Conservation (phyloP, 2,113 vertebrate species). For the Sus scrofa region T2T-Sscrofa CM000812.6:81463501-81464000, state of each 20-base stretch:
- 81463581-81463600: neutral
- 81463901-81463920: slow-evolving; percentile 14
- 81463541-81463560: neutral
- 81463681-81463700: neutral
- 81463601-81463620: neutral
- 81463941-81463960: neutral
- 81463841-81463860: neutral
- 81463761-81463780: neutral
- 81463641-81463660: neutral
- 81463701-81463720: neutral
- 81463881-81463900: neutral
- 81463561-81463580: neutral
- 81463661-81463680: neutral
- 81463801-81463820: neutral
- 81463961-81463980: neutral
- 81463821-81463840: slow-evolving; percentile 35
- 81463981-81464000: neutral
- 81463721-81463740: neutral
- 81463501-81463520: slow-evolving; percentile 4
- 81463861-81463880: neutral
- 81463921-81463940: neutral
- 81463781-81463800: neutral
- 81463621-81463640: neutral
- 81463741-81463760: neutral
- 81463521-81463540: neutral